phyloP scores from a whole-genome alignment of 2,888 invertebrate genomes.

The Brachyptera risi region DNA sequence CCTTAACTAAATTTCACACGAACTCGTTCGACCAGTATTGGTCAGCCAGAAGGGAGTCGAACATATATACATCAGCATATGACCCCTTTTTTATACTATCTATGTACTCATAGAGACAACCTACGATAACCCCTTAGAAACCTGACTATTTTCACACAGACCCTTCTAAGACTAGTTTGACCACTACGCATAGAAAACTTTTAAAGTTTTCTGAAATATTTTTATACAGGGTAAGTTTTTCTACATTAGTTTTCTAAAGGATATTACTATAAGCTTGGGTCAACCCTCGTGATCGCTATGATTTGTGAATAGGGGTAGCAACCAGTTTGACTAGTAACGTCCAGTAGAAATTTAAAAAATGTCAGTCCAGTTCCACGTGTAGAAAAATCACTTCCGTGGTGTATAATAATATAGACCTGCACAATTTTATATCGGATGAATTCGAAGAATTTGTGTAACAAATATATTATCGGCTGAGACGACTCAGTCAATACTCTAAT shows the following conservation, averaged over 20 bases:
- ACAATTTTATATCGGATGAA: no score
- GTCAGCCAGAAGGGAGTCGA: no score
- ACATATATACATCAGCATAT: no score
- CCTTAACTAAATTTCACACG: neutral
- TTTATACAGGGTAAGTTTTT: slow-evolving; percentile 15
- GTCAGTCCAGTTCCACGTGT: slow-evolving; percentile 2
- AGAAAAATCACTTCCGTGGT: slow-evolving; percentile 5
- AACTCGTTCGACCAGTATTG: slow-evolving; percentile 14
- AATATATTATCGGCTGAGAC: no score
- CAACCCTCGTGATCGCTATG: neutral
- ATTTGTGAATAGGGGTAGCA: neutral
- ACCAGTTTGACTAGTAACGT: slow-evolving; percentile 17
- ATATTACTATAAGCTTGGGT: neutral
- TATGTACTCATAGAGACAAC: no score
- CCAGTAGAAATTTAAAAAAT: slow-evolving; percentile 14
- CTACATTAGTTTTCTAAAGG: slow-evolving; percentile 7
- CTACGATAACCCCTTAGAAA: neutral
- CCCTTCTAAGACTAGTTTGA: slow-evolving; percentile 13
- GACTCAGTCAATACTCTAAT: no score
- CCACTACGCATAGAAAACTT: slow-evolving; percentile 15
- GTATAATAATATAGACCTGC: slow-evolving; percentile 1
- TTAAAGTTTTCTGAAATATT: slow-evolving; percentile 9
- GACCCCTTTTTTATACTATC: slow-evolving; percentile 7
- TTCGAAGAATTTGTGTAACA: no score
- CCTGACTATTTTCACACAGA: neutral